Percentiles rank a stretch among this genome's conserved stretches.
These are phyloP conservation scores for Carposina sasakii DNA, from an alignment of 1,140 invertebrate species.

Conservation along the genomic window DNA sequence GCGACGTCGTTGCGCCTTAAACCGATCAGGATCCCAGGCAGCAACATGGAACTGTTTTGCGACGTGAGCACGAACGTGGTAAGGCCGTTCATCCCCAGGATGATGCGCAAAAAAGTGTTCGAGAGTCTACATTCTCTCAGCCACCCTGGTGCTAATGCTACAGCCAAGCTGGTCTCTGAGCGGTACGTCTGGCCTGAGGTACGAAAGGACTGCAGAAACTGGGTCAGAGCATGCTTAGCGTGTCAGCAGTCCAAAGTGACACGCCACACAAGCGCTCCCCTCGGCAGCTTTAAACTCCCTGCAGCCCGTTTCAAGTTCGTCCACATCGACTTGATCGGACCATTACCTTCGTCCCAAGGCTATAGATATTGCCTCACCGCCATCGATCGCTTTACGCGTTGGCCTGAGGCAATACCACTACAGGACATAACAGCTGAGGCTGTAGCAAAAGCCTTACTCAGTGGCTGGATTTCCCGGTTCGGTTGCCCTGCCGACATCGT, in stretches of 20 bases:
- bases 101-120: background rate
- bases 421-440: background rate
- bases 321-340: constrained; percentile 2
- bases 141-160: background rate
- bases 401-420: background rate
- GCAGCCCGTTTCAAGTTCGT: background rate
- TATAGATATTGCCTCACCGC: constrained; percentile 1
- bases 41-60: background rate
- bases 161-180: constrained; percentile 12
- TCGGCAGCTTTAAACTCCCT: background rate
- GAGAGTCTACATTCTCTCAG: background rate
- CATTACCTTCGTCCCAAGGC: background rate
- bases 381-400: background rate
- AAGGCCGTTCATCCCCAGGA: background rate
- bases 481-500: constrained; percentile 30
- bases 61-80: background rate
- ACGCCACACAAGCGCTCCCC: background rate
- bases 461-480: no score
- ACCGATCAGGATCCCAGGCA: background rate
- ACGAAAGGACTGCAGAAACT: constrained; percentile 14
- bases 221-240: background rate
- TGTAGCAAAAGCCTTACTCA: constrained; percentile 16
- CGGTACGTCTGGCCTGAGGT: constrained; percentile 32
- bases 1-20: background rate
- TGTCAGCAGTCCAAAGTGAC: background rate